Conservation (phyloP, 2,888 invertebrate genomes). For the Oscheius myriophilus region DNA sequence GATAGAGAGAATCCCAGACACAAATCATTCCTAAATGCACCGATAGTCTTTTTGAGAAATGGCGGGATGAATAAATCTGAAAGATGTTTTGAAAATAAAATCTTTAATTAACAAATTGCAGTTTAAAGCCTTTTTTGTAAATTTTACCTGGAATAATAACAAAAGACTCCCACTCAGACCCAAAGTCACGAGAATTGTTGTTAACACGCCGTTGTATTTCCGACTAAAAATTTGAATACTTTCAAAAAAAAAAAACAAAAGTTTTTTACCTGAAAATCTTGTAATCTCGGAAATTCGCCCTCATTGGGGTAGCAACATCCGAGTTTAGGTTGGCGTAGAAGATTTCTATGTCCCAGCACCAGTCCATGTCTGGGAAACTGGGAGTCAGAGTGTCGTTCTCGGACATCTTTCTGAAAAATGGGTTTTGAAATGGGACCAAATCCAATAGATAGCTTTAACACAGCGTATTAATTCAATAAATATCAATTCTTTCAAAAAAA, state of each 20-base stretch:
- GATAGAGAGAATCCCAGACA: constrained; percentile 63
- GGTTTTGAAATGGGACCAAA: not conserved
- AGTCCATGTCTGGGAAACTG: constrained; percentile 33
- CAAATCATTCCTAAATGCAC: constrained; percentile 66
- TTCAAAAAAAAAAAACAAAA: too few species aligned
- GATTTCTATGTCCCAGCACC: constrained; percentile 57
- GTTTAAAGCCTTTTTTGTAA: too few species aligned
- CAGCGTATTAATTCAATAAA: too few species aligned
- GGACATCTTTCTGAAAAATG: constrained; percentile 1
- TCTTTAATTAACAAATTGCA: not conserved
- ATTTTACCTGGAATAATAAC: constrained; percentile 62
- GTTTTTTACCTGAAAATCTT: constrained; percentile 45
- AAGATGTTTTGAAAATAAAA: constrained; percentile 12
- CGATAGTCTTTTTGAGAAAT: constrained; percentile 66
- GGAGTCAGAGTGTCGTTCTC: constrained; percentile 6
- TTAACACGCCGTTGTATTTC: constrained; percentile 63
- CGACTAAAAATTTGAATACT: constrained; percentile 40
- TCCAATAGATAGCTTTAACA: too few species aligned
- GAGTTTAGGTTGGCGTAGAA: constrained; percentile 36
- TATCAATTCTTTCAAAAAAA: too few species aligned
- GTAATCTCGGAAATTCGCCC: constrained; percentile 39
- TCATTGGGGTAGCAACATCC: constrained; percentile 36
- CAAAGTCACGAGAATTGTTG: constrained; percentile 58
- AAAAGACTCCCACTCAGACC: constrained; percentile 62
- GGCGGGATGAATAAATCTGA: constrained; percentile 61